Conservation (phyloP, 2,797 vertebrate genomes). For the Lates japonicus region DNA sequence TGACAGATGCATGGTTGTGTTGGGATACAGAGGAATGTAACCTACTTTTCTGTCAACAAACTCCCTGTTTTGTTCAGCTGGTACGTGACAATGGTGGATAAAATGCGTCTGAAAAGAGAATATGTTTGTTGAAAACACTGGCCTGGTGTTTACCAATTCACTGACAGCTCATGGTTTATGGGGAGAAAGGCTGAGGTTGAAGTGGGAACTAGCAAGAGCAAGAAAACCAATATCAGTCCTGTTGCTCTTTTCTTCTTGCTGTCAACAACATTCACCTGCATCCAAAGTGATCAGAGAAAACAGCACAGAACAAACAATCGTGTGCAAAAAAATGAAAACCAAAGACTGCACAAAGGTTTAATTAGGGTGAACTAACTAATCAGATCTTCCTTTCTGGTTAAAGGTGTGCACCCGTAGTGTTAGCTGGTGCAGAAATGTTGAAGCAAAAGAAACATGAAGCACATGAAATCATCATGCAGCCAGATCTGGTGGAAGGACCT, state of each 20-base stretch:
- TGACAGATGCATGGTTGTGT: constrained; percentile 62
- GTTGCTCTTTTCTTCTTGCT: not conserved
- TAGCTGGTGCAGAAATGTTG: not conserved
- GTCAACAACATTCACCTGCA: not conserved
- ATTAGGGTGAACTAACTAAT: not conserved
- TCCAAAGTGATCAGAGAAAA: not conserved
- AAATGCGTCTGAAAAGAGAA: constrained; percentile 41
- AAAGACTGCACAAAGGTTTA: not conserved
- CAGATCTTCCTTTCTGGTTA: not conserved
- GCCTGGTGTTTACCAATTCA: constrained; percentile 42
- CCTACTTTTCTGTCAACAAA: constrained; percentile 72
- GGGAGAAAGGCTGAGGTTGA: not conserved
- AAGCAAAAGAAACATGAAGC: not conserved
- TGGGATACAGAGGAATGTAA: constrained; percentile 75
- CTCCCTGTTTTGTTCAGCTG: constrained; percentile 20
- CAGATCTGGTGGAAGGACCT: not conserved
- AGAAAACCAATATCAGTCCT: constrained; percentile 11
- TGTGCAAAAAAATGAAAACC: not conserved
- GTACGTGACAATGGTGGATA: constrained; percentile 38
- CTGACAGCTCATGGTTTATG: constrained; percentile 35
- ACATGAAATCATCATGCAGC: accelerated
- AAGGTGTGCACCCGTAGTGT: not conserved
- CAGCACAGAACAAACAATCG: not conserved
- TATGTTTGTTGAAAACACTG: constrained; percentile 33
- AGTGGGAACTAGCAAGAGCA: constrained; percentile 3